Base-by-base conservation (phyloP, 2,797 vertebrate genomes). In the Coregonus ussuriensis region DNA sequence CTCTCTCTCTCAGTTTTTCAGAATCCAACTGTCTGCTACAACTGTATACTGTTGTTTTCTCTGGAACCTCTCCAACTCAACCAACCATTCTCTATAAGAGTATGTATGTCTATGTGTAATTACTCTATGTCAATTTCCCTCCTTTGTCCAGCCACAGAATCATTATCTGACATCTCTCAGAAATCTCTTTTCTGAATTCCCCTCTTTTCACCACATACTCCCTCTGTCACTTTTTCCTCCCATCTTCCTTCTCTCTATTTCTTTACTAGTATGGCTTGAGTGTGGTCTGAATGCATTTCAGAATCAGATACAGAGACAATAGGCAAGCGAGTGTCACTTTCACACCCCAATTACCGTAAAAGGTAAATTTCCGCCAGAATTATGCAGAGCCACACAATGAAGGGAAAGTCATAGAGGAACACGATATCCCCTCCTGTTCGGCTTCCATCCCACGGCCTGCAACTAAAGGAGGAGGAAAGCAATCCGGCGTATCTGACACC, bases 311-410 rank as follows among this genome's bases (percentile, higher is more conserved):
- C 68, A 21, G 33, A 88, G 89, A 93, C 89, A 92, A 89, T 83
- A 83, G 88, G 72, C 71, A 25, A 83, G 81, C 78, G 54, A 91
- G 88, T 89, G 89, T 87, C 89, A 91, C 86, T 89, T 90, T 91
- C 90, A 85, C 88, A 91, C 89, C 59, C 90, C 90, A 90, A 91
- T 91, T 90, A 88, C 84, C 83, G 84, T 88, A 86, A 90, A 86
- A 87, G 82, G 84, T 62, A 80, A 85, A 88, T 9, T 47, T 11
- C 11, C 9, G 41, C 9, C 41, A 11, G 41, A 11, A 47, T 47
- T 47, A 11, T 84, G 77, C 85, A 6, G 65, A 82, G 78, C 85
- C 85, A 82, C 84, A 91, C 87, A 88, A 91, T 89, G 9, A 54
- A 35, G 41, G 13, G 6, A 29, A 25, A 21, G 11, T 80, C 85